These are phyloP conservation scores for Phoenicopterus ruber DNA, from an alignment of 2,113 vertebrate species.

Conservation along the genomic window DNA sequence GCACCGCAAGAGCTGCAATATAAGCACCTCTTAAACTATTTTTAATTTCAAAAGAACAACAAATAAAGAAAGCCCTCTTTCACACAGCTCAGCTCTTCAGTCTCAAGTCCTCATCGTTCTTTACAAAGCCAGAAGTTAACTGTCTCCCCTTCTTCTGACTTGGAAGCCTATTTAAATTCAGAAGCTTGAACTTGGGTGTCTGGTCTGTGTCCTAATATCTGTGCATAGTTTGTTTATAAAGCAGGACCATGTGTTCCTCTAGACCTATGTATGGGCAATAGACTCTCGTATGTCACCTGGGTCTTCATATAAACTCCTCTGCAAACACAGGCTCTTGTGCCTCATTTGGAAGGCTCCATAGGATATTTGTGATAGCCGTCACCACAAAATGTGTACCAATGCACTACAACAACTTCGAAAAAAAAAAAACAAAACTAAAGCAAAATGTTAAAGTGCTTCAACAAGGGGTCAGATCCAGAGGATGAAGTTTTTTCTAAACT, in stretches of 20 bases:
- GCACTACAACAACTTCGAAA: not conserved
- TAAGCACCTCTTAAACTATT: not conserved
- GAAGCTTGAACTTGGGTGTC: not conserved
- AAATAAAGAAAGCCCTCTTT: not conserved
- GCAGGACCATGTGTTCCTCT: not conserved
- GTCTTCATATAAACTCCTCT: not conserved
- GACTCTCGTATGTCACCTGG: not conserved
- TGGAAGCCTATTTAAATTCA: not conserved
- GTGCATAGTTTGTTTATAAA: not conserved
- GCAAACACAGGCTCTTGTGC: not conserved
- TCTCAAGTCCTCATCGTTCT: not conserved
- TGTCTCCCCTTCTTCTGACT: not conserved
- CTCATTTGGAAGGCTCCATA: not conserved
- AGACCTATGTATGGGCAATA: not conserved
- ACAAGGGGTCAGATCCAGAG: not conserved
- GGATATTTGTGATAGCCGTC: not conserved
- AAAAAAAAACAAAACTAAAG: not conserved
- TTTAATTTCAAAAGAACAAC: not conserved
- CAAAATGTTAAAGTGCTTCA: not conserved
- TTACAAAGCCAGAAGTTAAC: not conserved
- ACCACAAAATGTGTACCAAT: not conserved
- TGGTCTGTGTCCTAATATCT: not conserved
- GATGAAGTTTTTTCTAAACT: not conserved
- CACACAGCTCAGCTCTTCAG: not conserved
- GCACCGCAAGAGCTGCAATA: not conserved